A percentile compares a stretch with the other conserved stretches of the same genome.
phyloP scores from a whole-genome alignment of 2,888 invertebrate species.

The Synanthedon tipuliformis region DNA sequence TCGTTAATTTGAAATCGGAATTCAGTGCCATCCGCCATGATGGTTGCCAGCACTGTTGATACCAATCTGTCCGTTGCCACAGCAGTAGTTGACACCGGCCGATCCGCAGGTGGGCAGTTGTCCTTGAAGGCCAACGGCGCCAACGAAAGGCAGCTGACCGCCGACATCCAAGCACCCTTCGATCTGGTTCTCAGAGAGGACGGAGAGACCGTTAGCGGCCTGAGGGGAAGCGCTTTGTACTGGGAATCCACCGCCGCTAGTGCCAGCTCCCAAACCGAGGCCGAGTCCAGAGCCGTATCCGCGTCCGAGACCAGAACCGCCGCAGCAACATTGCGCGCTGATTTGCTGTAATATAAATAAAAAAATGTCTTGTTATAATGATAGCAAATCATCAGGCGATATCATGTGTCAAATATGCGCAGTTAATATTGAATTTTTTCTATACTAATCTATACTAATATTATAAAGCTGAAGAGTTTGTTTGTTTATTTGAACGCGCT shows the following conservation, averaged over 20 bases:
- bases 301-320: not conserved
- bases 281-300: not conserved
- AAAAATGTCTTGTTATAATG: no score
- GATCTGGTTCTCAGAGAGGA: conserved; percentile 24
- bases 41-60: not conserved
- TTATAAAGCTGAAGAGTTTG: no score
- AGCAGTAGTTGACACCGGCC: conserved; percentile 19
- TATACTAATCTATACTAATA: no score
- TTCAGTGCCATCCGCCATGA: not conserved
- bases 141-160: conserved; percentile 33
- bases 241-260: not conserved
- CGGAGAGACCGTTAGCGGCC: conserved; percentile 22
- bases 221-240: conserved; percentile 20
- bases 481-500: no score
- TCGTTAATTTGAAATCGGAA: not conserved
- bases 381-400: no score
- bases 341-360: not conserved
- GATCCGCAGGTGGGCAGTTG: conserved; percentile 20
- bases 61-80: conserved; percentile 20
- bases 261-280: not conserved
- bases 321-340: not conserved
- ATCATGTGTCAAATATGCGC: no score
- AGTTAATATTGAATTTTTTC: no score
- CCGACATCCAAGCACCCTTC: conserved; percentile 22
- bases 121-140: conserved; percentile 25